phyloP scores from a whole-genome alignment of 1,140 invertebrate species.

The Saccostrea cuccullata region DNA sequence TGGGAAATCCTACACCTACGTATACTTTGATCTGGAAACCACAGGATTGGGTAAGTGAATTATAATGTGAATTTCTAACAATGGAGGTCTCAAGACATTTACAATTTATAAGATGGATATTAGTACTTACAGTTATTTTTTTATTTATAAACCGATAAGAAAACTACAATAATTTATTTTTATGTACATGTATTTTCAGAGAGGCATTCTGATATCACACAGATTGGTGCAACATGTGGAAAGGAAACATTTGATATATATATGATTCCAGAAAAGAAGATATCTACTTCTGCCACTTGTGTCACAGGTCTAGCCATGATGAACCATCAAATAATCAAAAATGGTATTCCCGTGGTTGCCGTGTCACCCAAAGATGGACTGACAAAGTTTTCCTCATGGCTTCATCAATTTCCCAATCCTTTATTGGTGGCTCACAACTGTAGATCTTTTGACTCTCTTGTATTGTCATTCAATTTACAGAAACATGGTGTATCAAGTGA shows the following conservation, averaged over 20 bases:
- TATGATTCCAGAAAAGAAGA: constrained; percentile 26
- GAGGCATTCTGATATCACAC: neutral
- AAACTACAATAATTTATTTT: too few relatives aligned
- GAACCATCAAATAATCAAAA: neutral
- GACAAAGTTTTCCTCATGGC: neutral
- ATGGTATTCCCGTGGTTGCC: constrained; percentile 12
- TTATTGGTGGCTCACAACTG: neutral
- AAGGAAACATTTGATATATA: constrained; percentile 9
- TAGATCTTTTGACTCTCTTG: neutral
- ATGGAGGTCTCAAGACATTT: too few relatives aligned
- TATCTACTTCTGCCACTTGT: neutral
- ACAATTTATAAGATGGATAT: too few relatives aligned
- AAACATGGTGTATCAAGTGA: neutral
- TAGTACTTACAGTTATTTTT: too few relatives aligned
- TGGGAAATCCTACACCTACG: neutral
- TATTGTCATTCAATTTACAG: neutral
- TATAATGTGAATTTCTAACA: neutral
- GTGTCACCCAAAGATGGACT: neutral
- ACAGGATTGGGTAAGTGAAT: constrained; percentile 24
- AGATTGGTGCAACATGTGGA: constrained; percentile 29
- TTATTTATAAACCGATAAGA: too few relatives aligned
- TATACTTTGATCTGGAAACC: constrained; percentile 35
- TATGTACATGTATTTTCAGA: neutral
- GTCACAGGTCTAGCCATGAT: constrained; percentile 24
- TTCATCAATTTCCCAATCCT: neutral